Evolutionary conservation across 2,888 invertebrate genomes (phyloP).

Genomic region (Laothoe populi): DNA sequence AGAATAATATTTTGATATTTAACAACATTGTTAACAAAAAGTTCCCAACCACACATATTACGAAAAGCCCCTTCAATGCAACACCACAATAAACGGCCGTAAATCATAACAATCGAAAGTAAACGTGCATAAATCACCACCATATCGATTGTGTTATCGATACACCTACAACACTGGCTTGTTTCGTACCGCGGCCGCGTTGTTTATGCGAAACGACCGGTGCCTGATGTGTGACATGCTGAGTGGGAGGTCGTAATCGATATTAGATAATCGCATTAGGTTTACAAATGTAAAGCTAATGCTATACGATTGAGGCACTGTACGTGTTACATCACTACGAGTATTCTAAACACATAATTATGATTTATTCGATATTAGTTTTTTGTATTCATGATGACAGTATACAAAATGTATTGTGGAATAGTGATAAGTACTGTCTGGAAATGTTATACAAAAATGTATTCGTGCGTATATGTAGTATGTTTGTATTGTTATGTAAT

Average conservation of each 20-base stretch:
- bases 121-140: constrained; percentile 51
- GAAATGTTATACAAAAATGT: not conserved
- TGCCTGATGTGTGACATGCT: constrained; percentile 61
- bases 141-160: constrained; percentile 52
- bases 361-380: constrained; percentile 11
- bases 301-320: constrained; percentile 64
- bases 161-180: constrained; percentile 55
- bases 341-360: constrained; percentile 8
- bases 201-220: constrained; percentile 44
- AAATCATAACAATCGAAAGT: constrained; percentile 49
- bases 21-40: no score
- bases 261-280: constrained; percentile 77
- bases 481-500: not conserved
- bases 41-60: not conserved
- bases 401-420: not conserved
- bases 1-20: no score
- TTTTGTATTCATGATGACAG: constrained; percentile 1
- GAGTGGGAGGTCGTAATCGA: constrained; percentile 74
- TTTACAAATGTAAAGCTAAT: constrained; percentile 68
- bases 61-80: constrained; percentile 18
- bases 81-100: constrained; percentile 38
- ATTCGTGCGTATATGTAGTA: not conserved
- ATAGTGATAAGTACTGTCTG: not conserved
- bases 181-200: constrained; percentile 41
- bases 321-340: constrained; percentile 51